Conservation (phyloP, 2,113 vertebrate species). For the Clarias gariepinus region DNA sequence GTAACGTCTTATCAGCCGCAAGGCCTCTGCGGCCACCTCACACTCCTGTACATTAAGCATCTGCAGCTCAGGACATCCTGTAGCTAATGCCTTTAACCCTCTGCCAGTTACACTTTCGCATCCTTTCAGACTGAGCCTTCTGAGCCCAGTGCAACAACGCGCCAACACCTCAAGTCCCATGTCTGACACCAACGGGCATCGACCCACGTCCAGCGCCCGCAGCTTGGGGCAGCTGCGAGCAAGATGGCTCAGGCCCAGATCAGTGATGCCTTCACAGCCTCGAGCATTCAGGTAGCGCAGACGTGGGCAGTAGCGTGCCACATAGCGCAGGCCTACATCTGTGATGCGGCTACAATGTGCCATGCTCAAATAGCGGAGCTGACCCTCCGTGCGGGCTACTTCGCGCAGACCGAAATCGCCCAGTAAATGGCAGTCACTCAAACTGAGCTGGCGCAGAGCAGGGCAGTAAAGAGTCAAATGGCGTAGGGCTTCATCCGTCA, state of each 20-base stretch:
- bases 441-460: slow-evolving; percentile 87
- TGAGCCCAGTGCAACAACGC: slow-evolving; percentile 89
- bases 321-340: slow-evolving; percentile 92
- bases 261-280: slow-evolving; percentile 96
- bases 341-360: slow-evolving; percentile 96
- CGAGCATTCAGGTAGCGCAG: slow-evolving; percentile 96
- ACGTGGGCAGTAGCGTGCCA: slow-evolving; percentile 94
- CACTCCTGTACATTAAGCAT: slow-evolving; percentile 97
- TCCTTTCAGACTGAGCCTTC: slow-evolving; percentile 90
- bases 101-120: slow-evolving; percentile 92
- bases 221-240: slow-evolving; percentile 94
- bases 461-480: slow-evolving; percentile 93
- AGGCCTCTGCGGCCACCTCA: slow-evolving; percentile 89
- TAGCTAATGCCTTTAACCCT: slow-evolving; percentile 89
- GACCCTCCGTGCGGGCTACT: slow-evolving; percentile 91
- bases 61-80: slow-evolving; percentile 95
- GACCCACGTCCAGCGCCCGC: slow-evolving; percentile 93
- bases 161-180: slow-evolving; percentile 89
- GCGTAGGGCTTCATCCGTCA: slow-evolving; percentile 92
- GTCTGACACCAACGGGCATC: slow-evolving; percentile 94
- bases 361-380: slow-evolving; percentile 93
- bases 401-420: slow-evolving; percentile 94
- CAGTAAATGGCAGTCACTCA: slow-evolving; percentile 93
- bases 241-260: slow-evolving; percentile 92
- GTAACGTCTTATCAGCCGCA: slow-evolving; percentile 90